phyloP scores from a whole-genome alignment of 2,888 invertebrate genomes.

The Girardia tigrina region DNA sequence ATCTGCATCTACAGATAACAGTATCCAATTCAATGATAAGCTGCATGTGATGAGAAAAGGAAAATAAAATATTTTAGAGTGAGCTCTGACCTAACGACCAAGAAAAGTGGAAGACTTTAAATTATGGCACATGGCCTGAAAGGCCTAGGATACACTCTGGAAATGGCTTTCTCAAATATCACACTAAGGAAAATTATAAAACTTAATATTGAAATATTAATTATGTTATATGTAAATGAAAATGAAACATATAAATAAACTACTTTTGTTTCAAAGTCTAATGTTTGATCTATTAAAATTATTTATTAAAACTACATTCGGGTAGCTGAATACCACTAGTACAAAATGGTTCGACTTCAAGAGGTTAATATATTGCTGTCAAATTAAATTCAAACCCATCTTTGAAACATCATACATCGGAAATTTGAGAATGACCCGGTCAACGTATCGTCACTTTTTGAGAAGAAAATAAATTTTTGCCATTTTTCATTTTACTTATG shows the following conservation, averaged over 20 bases:
- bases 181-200: not conserved
- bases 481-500: too few species aligned
- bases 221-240: not conserved
- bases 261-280: not conserved
- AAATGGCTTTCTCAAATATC: not conserved
- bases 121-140: not conserved
- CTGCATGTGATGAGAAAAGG: slow-evolving; percentile 15
- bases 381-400: too few species aligned
- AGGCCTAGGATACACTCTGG: not conserved
- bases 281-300: too few species aligned
- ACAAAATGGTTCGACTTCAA: too few species aligned
- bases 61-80: not conserved
- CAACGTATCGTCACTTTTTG: too few species aligned
- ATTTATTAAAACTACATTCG: too few species aligned
- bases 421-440: too few species aligned
- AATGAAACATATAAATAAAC: not conserved
- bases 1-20: not conserved
- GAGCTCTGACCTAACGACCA: too few species aligned
- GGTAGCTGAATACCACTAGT: too few species aligned
- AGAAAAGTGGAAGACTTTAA: not conserved
- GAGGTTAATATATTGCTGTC: too few species aligned
- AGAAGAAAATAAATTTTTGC: too few species aligned
- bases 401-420: too few species aligned
- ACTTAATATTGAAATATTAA: not conserved
- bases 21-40: not conserved